A percentile compares a stretch with the other conserved stretches of the same genome.
Evolutionary conservation across 1,140 invertebrate genomes (phyloP).

Genomic region (Thaumatotibia leucotreta): DNA sequence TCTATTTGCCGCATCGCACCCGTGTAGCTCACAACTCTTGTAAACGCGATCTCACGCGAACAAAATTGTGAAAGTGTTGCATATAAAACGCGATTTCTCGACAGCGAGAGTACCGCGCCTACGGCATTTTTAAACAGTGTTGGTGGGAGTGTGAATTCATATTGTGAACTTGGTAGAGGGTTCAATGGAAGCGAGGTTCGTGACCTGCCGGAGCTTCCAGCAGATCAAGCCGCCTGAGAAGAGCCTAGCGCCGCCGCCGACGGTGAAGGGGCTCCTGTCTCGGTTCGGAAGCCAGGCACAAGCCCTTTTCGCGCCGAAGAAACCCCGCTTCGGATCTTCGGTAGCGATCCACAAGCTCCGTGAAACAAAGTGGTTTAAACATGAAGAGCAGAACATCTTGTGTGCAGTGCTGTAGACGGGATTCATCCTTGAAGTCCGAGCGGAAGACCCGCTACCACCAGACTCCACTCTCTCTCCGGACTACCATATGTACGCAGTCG

Average conservation of each 20-base stretch:
- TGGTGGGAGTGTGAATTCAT: slow-evolving; percentile 45
- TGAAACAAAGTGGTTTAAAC: slow-evolving; percentile 82
- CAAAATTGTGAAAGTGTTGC: slow-evolving; percentile 69
- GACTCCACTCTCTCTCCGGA: slow-evolving; percentile 63
- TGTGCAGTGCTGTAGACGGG: slow-evolving; percentile 83
- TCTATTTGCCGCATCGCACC: slow-evolving; percentile 49
- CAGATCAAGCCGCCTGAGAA: slow-evolving; percentile 74
- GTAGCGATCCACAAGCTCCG: slow-evolving; percentile 81
- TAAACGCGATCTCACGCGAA: slow-evolving; percentile 49
- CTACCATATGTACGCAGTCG: slow-evolving; percentile 78
- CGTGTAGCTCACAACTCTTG: slow-evolving; percentile 41
- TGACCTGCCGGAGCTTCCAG: slow-evolving; percentile 74
- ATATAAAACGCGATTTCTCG: slow-evolving; percentile 53
- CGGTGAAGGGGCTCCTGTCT: slow-evolving; percentile 70
- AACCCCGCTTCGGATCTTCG: slow-evolving; percentile 78
- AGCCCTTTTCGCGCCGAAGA: slow-evolving; percentile 72
- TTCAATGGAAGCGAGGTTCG: slow-evolving; percentile 78
- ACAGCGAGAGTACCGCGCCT: slow-evolving; percentile 55
- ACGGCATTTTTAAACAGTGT: slow-evolving; percentile 26
- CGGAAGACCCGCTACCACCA: slow-evolving; percentile 65
- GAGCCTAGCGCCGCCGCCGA: slow-evolving; percentile 65
- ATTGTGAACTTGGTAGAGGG: slow-evolving; percentile 50
- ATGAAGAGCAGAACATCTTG: slow-evolving; percentile 80
- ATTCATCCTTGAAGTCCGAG: slow-evolving; percentile 80
- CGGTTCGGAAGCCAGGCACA: slow-evolving; percentile 75